Conservation (phyloP, 2,113 vertebrate species). For the Anoplopoma fimbria region DNA sequence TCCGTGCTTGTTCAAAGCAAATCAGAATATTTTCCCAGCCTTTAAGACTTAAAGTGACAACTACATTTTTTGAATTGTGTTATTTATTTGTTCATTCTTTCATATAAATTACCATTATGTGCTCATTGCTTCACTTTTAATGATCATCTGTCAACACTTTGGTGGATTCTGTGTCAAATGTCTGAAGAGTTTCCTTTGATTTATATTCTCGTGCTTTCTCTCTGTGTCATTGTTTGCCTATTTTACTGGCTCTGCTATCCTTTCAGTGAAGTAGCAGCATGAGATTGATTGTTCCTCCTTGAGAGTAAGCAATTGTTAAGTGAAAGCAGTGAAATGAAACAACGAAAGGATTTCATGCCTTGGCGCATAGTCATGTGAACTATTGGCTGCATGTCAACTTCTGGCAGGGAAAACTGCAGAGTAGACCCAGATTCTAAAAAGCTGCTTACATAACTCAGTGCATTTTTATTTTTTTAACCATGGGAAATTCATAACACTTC, state of each 20-base stretch:
- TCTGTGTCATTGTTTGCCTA: not conserved
- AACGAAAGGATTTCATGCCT: not conserved
- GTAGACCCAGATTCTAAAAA: not conserved
- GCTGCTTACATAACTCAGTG: slow-evolving; percentile 5
- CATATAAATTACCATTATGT: not conserved
- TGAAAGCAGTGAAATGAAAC: slow-evolving; percentile 12
- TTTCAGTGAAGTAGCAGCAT: not conserved
- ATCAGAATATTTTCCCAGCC: no score
- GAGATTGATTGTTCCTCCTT: not conserved
- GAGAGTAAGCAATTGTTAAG: not conserved
- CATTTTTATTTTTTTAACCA: not conserved
- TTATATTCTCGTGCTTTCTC: not conserved
- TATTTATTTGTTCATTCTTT: not conserved
- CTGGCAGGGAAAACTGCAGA: not conserved
- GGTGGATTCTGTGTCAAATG: not conserved
- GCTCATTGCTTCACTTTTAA: not conserved
- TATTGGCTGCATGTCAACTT: not conserved
- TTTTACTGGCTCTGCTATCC: not conserved
- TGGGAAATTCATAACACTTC: not conserved
- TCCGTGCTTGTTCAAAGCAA: not conserved
- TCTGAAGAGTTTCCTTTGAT: not conserved
- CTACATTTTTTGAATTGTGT: not conserved
- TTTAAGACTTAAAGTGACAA: not conserved
- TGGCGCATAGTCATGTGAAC: not conserved
- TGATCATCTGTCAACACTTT: not conserved